Evolutionary conservation across 2,797 vertebrate genomes (phyloP), one percentile per base, ranked within the genome.

Genomic region (Coregonus suidteri): DNA sequence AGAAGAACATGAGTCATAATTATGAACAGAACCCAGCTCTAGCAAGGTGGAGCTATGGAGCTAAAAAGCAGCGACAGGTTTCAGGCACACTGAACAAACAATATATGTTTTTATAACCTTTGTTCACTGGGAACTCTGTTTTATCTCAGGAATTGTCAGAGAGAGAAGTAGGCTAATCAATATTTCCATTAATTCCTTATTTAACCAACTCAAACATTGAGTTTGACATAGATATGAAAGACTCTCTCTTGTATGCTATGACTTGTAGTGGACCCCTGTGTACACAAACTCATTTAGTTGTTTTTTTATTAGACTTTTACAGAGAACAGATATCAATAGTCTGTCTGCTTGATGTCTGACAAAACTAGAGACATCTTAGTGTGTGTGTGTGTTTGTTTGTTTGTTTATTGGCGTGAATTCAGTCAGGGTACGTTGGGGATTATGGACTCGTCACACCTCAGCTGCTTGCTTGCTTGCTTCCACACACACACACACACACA

Each of bases 1-100:
- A 82, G 72, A 77, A 83, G 71, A 77, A 62, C 72, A 79, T 88
- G 88, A 91, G 76, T 89, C 83, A 90, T 79, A 35, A 77, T 70
- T 53, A 56, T n/a, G 54, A 18, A 16, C 54, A 56, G 15, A 4
- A n/a, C 15, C 54, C 54, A 18, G 15, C 78, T 81, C 53, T 68
- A 78, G 68, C 34, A 79, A 87, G 79, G 81, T 84, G 79, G 76
- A 84, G 70, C 62, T 53, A 82, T 13, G 4, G 16, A n/a, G 15
- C 54, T 4, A 25, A 56, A 5, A n/a, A 18, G 5, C 54, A 56
- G 67, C 30, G 30, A 81, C 75, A 64, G 77, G 65, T 77, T 77
- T 75, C 71, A 67, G 47, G 72, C 14, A 37, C 41, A 54, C 20
- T 77, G 71, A 73, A 78, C 65, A 79, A 82, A 82, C 14, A 82